Evolutionary conservation across 1,140 invertebrate genomes (phyloP).

Genomic region (Coptotermes formosanus): DNA sequence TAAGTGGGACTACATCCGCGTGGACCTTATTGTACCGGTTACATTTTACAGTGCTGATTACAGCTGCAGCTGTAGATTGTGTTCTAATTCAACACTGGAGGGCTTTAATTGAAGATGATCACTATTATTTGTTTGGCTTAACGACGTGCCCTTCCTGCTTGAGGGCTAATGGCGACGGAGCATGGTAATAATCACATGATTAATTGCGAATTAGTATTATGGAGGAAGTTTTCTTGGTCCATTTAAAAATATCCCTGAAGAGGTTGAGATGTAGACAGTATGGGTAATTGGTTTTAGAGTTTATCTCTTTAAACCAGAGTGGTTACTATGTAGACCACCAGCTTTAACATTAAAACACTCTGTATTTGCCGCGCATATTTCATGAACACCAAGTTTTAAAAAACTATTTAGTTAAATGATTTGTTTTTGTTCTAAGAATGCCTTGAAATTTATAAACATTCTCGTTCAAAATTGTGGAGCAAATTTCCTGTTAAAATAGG

Average conservation of each 20-base stretch:
- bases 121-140: slow-evolving; percentile 13
- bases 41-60: neutral
- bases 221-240: slow-evolving; percentile 3
- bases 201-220: slow-evolving; percentile 5
- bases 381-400: too few species aligned
- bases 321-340: too few species aligned
- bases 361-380: too few species aligned
- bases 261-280: neutral
- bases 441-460: too few species aligned
- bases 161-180: slow-evolving; percentile 1
- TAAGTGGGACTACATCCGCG: neutral
- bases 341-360: too few species aligned
- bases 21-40: neutral
- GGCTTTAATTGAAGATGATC: slow-evolving; percentile 12
- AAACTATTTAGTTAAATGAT: too few species aligned
- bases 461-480: too few species aligned
- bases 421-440: too few species aligned
- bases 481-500: too few species aligned
- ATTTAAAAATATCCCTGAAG: slow-evolving; percentile 6
- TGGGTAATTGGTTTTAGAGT: neutral
- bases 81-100: slow-evolving; percentile 1
- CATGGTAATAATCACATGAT: neutral
- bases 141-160: neutral
- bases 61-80: neutral
- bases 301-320: too few species aligned